These are phyloP conservation scores for Ruditapes philippinarum DNA, from an alignment of 1,140 invertebrate genomes.

Conservation along the genomic window DNA sequence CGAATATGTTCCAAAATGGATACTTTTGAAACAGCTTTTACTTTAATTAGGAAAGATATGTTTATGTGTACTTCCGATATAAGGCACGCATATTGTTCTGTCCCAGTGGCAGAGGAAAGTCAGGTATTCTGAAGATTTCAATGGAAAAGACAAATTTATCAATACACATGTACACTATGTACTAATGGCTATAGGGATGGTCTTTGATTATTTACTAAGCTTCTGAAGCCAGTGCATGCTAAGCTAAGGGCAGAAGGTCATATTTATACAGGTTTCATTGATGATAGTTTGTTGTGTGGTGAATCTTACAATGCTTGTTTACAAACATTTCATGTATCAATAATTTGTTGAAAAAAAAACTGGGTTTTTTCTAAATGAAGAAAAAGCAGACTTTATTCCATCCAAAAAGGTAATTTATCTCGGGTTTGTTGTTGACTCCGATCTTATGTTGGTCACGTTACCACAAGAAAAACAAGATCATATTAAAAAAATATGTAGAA, in stretches of 20 bases:
- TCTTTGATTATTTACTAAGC: conserved; percentile 33
- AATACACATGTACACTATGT: not conserved
- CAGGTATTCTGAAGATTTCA: too few species aligned
- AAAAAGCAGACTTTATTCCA: too few species aligned
- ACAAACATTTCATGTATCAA: too few species aligned
- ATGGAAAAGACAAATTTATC: too few species aligned
- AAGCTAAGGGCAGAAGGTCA: conserved; percentile 30
- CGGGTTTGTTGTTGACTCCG: conserved; percentile 64
- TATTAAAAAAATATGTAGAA: conserved; percentile 31
- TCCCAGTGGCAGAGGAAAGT: too few species aligned
- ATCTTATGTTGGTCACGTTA: conserved; percentile 56
- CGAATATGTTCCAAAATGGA: conserved; percentile 27
- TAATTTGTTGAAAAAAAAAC: not conserved
- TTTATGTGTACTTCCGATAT: conserved; percentile 3
- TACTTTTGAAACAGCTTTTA: conserved; percentile 21
- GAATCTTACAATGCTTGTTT: not conserved
- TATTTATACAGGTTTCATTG: conserved; percentile 6
- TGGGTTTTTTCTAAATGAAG: too few species aligned
- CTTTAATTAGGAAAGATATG: not conserved
- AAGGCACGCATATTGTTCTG: not conserved
- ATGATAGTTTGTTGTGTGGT: conserved; percentile 10
- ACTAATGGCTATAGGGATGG: conserved; percentile 14
- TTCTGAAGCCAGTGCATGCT: conserved; percentile 46
- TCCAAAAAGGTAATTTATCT: not conserved
- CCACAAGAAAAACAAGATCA: conserved; percentile 31